Conservation (phyloP, 2,888 invertebrate genomes). For the Parthenolecanium corni region DNA sequence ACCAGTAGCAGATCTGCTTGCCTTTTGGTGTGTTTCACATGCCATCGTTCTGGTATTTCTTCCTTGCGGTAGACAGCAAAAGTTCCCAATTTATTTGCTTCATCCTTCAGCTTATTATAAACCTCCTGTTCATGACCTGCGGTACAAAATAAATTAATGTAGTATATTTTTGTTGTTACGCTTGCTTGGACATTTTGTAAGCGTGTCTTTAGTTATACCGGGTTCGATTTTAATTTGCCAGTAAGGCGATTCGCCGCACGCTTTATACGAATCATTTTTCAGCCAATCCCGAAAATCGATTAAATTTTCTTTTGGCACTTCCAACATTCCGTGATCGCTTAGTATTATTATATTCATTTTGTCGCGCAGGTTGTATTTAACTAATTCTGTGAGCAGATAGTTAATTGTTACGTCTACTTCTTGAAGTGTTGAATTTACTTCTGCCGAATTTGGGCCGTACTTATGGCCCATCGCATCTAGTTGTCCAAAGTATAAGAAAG, state of each 20-base stretch:
- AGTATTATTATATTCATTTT: constrained; percentile 54
- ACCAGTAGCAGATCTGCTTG: constrained; percentile 51
- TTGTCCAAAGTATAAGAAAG: constrained; percentile 56
- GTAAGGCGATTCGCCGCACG: constrained; percentile 47
- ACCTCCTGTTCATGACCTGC: constrained; percentile 28
- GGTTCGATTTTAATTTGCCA: constrained; percentile 43
- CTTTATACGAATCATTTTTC: constrained; percentile 41
- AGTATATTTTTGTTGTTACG: neutral
- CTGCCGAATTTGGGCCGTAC: constrained; percentile 45
- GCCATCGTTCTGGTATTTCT: constrained; percentile 50
- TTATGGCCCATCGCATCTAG: constrained; percentile 54
- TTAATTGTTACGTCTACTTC: constrained; percentile 45
- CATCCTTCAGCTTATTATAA: constrained; percentile 21
- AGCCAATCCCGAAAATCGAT: constrained; percentile 47
- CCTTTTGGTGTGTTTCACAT: constrained; percentile 49
- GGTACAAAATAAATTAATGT: neutral
- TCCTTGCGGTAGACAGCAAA: constrained; percentile 49
- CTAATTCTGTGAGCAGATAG: constrained; percentile 45
- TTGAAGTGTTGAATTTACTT: constrained; percentile 40
- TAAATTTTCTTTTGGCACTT: constrained; percentile 44
- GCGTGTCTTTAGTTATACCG: constrained; percentile 2
- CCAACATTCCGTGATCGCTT: constrained; percentile 63
- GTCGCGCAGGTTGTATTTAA: constrained; percentile 41
- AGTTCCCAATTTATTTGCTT: neutral
- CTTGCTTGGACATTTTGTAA: neutral